phyloP scores from a whole-genome alignment of 2,888 invertebrate genomes.

The Philopedon plagiatum region DNA sequence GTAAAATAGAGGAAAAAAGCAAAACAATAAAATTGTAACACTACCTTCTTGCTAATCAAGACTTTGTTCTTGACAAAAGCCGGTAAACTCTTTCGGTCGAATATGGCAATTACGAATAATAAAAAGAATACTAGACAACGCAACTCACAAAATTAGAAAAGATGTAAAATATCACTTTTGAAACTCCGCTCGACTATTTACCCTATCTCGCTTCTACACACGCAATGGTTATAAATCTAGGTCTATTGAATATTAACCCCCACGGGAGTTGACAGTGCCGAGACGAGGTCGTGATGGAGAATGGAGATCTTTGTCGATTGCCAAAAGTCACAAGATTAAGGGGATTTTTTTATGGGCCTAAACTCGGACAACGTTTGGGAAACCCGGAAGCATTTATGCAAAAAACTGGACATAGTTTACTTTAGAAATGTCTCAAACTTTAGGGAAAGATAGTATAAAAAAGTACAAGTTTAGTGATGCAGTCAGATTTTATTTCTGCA shows the following conservation, averaged over 20 bases:
- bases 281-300: conserved; percentile 34
- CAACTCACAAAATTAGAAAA: neutral
- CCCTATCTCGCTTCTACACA: neutral
- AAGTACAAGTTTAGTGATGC: no score
- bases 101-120: no score
- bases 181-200: conserved; percentile 9
- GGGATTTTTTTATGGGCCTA: conserved; percentile 14
- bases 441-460: no score
- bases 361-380: conserved; percentile 8
- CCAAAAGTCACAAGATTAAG: conserved; percentile 12
- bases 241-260: conserved; percentile 51
- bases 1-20: no score
- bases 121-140: no score
- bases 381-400: conserved; percentile 9
- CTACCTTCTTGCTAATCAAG: no score
- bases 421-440: neutral
- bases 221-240: conserved; percentile 43
- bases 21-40: no score
- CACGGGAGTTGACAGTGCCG: conserved; percentile 22
- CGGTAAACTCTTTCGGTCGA: no score
- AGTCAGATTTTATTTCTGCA: no score
- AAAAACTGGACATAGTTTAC: conserved; percentile 2
- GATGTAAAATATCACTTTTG: neutral
- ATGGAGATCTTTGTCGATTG: conserved; percentile 25
- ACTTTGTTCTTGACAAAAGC: no score